Base-by-base conservation (phyloP, 2,888 invertebrate genomes). In the Chrysolina americana region DNA sequence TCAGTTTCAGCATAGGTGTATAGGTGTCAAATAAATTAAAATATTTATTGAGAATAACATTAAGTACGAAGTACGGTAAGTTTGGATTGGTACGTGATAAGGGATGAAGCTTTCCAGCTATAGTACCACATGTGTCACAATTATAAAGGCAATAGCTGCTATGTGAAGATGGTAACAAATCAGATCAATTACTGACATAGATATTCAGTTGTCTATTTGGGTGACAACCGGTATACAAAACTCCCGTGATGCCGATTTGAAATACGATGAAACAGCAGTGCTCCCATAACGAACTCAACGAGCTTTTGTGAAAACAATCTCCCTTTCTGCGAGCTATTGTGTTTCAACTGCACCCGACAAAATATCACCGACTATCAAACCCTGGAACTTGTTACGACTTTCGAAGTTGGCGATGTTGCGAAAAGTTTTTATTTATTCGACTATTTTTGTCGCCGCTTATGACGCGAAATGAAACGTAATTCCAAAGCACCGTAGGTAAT, bases 371-470 rank as follows among this genome's bases (percentile, higher is more conserved):
- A 71, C 77, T 78, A 73, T 77, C 74, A 74, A n/a, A 75, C 68
- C 68, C 65, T 68, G 68, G 73, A 79, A 79, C 76, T 80, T 76
- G 76, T 79, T 79, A 76, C 73, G 74, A 78, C 78, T 80, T 75
- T 70, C 70, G 69, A 77, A 76, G 71, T 80, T 76, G 56, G 13
- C 68, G 69, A 75, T 71, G 71, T 75, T 73, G 75, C 68, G 72
- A 78, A 78, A 80, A 77, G 74, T 80, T 79, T 77, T 76, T 79
- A 79, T 80, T 80, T 80, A 80, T 81, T 76, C 75, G 71, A 65
- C 77, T 79, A 79, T 80, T 78, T 80, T 77, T 77, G 78, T 77
- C 79, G 70, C 71, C 77, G 78, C 76, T 76, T 78, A 75, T 76
- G 76, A 80, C 77, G 72, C 70, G 74, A 76, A 80, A 77, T 76